A percentile compares a stretch with the other conserved stretches of the same genome.
Conservation (phyloP, 1,140 invertebrate genomes). For the Calosoma granatense region DNA sequence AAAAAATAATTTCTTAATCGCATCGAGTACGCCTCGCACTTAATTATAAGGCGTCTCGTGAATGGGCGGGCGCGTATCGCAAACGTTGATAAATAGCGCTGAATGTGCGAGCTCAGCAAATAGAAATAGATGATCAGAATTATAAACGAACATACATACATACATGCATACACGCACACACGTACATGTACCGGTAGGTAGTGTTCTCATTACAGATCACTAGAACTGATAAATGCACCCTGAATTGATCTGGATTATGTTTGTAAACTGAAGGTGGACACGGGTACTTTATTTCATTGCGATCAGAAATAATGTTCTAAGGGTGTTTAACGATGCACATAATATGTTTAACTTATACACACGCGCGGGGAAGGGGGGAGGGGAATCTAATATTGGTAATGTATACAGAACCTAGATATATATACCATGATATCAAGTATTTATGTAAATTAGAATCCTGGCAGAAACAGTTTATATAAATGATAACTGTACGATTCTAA, state of each 20-base stretch:
- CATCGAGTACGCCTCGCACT: background rate
- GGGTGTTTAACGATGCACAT: too few species aligned
- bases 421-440: too few species aligned
- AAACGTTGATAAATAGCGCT: background rate
- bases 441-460: too few species aligned
- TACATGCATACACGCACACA: conserved; percentile 1
- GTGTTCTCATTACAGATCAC: background rate
- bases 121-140: conserved; percentile 2
- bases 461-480: too few species aligned
- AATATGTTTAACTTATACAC: background rate
- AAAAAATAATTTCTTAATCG: conserved; percentile 5
- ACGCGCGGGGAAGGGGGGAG: too few species aligned
- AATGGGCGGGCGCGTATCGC: background rate
- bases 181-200: background rate
- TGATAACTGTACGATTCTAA: too few species aligned
- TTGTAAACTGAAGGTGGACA: background rate
- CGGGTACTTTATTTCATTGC: background rate
- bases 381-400: too few species aligned
- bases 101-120: background rate
- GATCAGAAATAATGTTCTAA: too few species aligned
- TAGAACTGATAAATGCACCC: background rate
- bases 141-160: background rate
- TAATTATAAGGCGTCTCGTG: background rate
- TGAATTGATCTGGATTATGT: background rate
- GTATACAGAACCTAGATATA: too few species aligned